Evolutionary conservation across 2,113 vertebrate genomes (phyloP).

Genomic region (Climacteris rufus): DNA sequence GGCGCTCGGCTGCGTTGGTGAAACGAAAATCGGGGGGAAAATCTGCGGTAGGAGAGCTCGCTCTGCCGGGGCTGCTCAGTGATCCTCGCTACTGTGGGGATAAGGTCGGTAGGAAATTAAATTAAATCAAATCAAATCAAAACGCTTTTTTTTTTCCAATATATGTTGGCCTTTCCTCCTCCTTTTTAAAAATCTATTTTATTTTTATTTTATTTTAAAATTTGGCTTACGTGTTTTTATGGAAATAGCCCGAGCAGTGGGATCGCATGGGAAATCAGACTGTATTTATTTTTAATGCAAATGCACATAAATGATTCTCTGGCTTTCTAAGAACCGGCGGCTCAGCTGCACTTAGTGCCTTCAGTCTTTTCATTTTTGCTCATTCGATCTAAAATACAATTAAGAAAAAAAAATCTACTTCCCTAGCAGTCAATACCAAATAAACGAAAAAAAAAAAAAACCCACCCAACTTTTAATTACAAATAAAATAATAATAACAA

Average conservation of each 20-base stretch:
- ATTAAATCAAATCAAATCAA: background rate
- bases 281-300: slow-evolving; percentile 47
- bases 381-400: background rate
- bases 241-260: background rate
- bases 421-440: background rate
- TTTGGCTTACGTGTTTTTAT: background rate
- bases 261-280: background rate
- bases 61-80: background rate
- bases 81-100: background rate
- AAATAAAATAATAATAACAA: background rate
- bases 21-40: background rate
- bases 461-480: background rate
- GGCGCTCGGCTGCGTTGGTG: background rate
- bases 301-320: background rate
- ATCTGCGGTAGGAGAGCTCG: background rate
- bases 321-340: slow-evolving; percentile 38
- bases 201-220: background rate
- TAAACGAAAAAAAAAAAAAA: background rate
- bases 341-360: background rate
- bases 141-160: background rate
- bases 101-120: background rate
- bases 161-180: background rate
- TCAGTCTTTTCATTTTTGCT: background rate
- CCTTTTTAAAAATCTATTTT: too few species aligned
- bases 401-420: background rate